These are phyloP conservation scores for Cephalopholis sonnerati DNA, from an alignment of 2,113 vertebrate species.

Conservation along the genomic window DNA sequence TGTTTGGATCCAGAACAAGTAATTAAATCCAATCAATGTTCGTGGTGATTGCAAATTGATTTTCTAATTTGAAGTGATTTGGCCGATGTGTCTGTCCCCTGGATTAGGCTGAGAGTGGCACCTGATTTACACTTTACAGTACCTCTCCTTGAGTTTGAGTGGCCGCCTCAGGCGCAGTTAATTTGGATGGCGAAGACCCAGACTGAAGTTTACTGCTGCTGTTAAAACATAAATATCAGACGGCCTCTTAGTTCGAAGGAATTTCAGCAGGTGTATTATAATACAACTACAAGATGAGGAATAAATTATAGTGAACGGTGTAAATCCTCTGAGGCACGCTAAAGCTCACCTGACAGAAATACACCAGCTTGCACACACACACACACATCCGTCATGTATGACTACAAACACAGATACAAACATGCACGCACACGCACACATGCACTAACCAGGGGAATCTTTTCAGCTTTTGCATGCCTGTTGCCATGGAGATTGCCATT, in stretches of 20 bases:
- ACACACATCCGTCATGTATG: background rate
- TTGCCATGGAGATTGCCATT: conserved; percentile 79
- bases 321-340: background rate
- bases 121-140: background rate
- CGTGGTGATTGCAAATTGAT: conserved; percentile 21
- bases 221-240: conserved; percentile 2
- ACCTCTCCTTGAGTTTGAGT: background rate
- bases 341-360: background rate
- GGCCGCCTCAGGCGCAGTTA: background rate
- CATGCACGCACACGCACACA: background rate
- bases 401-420: conserved; percentile 19
- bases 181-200: conserved; percentile 8
- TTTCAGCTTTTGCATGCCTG: conserved; percentile 54
- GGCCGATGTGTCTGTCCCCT: background rate
- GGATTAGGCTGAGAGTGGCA: background rate
- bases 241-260: background rate
- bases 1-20: background rate
- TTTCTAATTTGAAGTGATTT: conserved; percentile 19
- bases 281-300: background rate
- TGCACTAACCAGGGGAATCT: conserved; percentile 26
- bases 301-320: background rate
- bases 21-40: conserved; percentile 2
- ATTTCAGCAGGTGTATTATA: background rate
- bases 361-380: background rate
- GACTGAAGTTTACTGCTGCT: background rate